Percentiles rank a stretch among this genome's conserved stretches.
These are phyloP conservation scores for Ellobium chinense DNA, from an alignment of 2,888 invertebrate genomes.

Conservation along the genomic window DNA sequence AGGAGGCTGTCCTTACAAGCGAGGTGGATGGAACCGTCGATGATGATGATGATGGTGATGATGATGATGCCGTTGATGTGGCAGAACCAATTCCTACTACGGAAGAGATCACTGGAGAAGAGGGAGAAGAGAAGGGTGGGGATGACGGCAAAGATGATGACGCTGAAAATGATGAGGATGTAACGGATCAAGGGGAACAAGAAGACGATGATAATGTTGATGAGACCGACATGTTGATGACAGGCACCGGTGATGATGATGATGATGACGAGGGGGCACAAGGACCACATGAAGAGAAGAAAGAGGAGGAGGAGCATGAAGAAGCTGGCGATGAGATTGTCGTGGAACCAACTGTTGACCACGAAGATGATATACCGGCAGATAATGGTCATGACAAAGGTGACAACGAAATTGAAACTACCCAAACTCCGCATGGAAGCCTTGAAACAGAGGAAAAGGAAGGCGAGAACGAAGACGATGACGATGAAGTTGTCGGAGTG, in stretches of 20 bases:
- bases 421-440: too few species aligned
- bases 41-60: not conserved
- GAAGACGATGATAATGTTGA: not conserved
- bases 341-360: too few species aligned
- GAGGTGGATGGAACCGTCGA: not conserved
- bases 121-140: not conserved
- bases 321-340: too few species aligned
- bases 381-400: too few species aligned
- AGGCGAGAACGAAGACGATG: not conserved
- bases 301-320: not conserved
- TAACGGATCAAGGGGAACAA: not conserved
- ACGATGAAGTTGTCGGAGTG: not conserved
- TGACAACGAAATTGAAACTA: too few species aligned
- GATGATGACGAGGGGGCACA: not conserved
- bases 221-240: too few species aligned
- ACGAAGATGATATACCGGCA: too few species aligned
- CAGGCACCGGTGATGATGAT: not conserved
- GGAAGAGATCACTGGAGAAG: constrained; percentile 15
- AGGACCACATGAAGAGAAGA: not conserved
- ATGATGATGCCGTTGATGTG: not conserved
- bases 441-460: not conserved
- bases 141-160: not conserved
- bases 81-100: constrained; percentile 4
- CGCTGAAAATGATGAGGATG: not conserved
- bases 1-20: too few species aligned